A percentile compares a stretch with the other conserved stretches of the same genome.
Conservation (phyloP, 2,113 vertebrate genomes). For the Riparia riparia region DNA sequence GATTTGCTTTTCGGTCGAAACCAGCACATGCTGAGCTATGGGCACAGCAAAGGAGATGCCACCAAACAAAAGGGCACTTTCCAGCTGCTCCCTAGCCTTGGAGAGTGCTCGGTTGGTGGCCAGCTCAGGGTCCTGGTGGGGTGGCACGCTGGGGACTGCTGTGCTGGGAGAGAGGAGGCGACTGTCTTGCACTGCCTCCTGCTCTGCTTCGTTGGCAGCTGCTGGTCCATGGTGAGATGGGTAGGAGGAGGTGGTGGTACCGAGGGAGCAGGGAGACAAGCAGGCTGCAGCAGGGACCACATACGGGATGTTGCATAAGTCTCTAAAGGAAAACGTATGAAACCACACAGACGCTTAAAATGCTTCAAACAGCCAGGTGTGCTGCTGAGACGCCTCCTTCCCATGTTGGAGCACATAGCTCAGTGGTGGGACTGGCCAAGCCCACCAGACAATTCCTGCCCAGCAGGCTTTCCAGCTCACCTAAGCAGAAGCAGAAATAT, state of each 20-base stretch:
- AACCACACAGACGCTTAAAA: not conserved
- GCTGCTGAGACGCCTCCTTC: not conserved
- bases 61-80: not conserved
- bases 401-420: accelerated
- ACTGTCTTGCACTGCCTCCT: not conserved
- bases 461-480: not conserved
- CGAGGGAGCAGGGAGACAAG: not conserved
- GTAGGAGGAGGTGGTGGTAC: no score
- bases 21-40: accelerated
- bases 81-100: not conserved
- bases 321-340: not conserved
- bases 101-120: accelerated
- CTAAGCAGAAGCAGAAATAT: not conserved
- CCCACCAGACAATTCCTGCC: accelerated
- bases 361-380: not conserved
- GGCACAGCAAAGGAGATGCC: not conserved
- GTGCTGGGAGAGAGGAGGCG: not conserved
- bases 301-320: accelerated
- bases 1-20: not conserved
- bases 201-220: not conserved
- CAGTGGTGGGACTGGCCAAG: not conserved
- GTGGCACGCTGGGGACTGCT: not conserved
- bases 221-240: not conserved
- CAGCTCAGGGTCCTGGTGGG: not conserved
- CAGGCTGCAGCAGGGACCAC: not conserved